Conservation (phyloP, 2,797 vertebrate species). For the Karalla daura region DNA sequence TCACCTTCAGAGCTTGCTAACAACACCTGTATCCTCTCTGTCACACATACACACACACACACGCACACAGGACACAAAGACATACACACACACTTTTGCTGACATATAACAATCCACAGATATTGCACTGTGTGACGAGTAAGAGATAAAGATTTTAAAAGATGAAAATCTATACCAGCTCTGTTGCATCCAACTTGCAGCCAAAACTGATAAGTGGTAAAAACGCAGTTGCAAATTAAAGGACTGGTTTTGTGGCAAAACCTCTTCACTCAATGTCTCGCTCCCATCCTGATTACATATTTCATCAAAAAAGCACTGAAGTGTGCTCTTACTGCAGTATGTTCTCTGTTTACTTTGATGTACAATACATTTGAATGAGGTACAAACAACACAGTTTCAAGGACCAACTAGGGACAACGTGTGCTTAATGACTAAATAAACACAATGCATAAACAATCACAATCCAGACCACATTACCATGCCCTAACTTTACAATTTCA, state of each 20-base stretch:
- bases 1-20: constrained; percentile 97
- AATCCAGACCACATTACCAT: too few relatives aligned
- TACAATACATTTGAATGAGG: too few relatives aligned
- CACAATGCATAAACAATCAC: too few relatives aligned
- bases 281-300: not conserved
- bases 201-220: constrained; percentile 23
- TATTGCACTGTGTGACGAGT: constrained; percentile 33
- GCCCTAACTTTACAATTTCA: too few relatives aligned
- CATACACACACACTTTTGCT: constrained; percentile 72
- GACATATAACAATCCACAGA: constrained; percentile 72
- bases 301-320: not conserved
- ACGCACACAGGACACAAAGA: too few relatives aligned
- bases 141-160: constrained; percentile 38
- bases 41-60: constrained; percentile 81
- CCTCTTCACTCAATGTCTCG: not conserved
- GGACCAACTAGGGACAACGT: too few relatives aligned
- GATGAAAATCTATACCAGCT: constrained; percentile 43
- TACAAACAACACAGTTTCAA: too few relatives aligned
- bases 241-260: not conserved
- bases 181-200: constrained; percentile 26
- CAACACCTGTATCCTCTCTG: constrained; percentile 98
- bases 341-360: too few relatives aligned
- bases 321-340: not conserved
- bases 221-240: constrained; percentile 3
- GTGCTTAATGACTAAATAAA: too few relatives aligned